phyloP scores from a whole-genome alignment of 1,140 invertebrate species.

The Lasaia peninsularis region DNA sequence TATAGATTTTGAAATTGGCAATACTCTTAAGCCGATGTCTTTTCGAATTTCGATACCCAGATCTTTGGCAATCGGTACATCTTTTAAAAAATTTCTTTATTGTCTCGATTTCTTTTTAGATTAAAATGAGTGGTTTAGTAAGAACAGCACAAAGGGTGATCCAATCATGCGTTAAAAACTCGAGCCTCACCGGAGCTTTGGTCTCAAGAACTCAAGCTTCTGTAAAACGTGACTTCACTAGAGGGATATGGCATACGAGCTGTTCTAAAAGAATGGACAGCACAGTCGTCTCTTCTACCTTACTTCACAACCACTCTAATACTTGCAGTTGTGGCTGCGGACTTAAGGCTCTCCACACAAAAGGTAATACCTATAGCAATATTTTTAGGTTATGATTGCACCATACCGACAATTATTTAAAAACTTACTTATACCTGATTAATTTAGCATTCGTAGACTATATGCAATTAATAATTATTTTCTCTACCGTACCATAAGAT shows the following conservation, averaged over 20 bases:
- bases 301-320: conserved; percentile 65
- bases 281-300: conserved; percentile 36
- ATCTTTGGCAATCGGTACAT: no score
- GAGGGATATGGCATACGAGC: conserved; percentile 84
- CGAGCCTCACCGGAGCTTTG: conserved; percentile 64
- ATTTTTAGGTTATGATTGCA: conserved; percentile 68
- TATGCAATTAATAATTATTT: no score
- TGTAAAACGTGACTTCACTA: conserved; percentile 80
- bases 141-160: conserved; percentile 77
- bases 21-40: no score
- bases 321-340: conserved; percentile 82
- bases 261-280: conserved; percentile 57
- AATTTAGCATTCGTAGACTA: no score
- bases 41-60: no score
- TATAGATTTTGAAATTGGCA: no score
- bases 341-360: conserved; percentile 80
- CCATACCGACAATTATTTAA: conserved; percentile 24
- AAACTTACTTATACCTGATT: conserved; percentile 1
- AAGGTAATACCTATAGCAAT: conserved; percentile 77
- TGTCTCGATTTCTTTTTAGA: conserved; percentile 16
- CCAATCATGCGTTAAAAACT: conserved; percentile 71
- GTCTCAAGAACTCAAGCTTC: conserved; percentile 65
- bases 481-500: no score
- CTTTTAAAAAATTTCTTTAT: neutral
- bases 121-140: conserved; percentile 84